Evolutionary conservation across 2,113 vertebrate species (phyloP).

Genomic region (Microcebus lehilahytsara): DNA sequence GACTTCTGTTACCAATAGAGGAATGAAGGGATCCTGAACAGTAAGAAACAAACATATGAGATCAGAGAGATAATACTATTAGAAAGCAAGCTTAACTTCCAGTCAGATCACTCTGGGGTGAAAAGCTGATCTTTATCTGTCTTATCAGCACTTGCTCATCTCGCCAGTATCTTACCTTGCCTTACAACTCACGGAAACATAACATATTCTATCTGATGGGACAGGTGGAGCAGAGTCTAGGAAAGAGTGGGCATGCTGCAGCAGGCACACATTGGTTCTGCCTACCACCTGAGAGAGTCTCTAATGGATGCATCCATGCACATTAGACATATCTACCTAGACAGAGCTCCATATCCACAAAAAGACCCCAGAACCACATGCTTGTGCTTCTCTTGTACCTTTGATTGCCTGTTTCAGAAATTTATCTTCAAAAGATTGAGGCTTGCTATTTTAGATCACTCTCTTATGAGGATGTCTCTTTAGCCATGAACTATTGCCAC

Average conservation of each 20-base stretch:
- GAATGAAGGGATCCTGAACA: background rate
- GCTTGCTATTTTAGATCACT: slow-evolving; percentile 48
- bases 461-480: slow-evolving; percentile 60
- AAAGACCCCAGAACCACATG: background rate
- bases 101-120: background rate
- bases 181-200: background rate
- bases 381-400: background rate
- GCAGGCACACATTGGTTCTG: background rate
- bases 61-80: background rate
- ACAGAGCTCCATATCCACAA: background rate
- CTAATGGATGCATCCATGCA: background rate
- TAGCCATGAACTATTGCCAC: slow-evolving; percentile 62
- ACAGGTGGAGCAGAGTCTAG: background rate
- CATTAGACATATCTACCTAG: background rate
- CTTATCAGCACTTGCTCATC: background rate
- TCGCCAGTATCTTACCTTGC: background rate
- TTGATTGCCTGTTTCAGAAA: background rate
- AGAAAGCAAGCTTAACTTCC: background rate
- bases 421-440: background rate
- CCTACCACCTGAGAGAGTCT: background rate
- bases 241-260: background rate
- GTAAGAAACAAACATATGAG: background rate
- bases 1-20: background rate
- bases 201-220: background rate
- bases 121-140: background rate